phyloP scores from a whole-genome alignment of 2,113 vertebrate species.

The Dipodomys merriami region DNA sequence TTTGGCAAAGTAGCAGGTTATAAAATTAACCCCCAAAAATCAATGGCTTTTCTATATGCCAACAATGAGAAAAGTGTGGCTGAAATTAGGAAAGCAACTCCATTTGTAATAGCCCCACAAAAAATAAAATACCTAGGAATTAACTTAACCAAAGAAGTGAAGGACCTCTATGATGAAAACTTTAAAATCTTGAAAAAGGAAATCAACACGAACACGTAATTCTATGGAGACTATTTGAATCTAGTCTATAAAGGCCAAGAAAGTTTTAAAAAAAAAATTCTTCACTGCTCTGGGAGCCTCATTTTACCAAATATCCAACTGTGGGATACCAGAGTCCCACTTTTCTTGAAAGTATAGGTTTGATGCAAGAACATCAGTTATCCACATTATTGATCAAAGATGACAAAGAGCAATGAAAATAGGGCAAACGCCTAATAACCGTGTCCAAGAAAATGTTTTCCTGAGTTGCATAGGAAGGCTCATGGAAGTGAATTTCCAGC shows the following conservation, averaged over 20 bases:
- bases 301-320: background rate
- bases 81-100: too few species aligned
- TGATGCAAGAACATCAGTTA: background rate
- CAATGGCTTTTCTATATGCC: too few species aligned
- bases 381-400: background rate
- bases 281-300: background rate
- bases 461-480: fast-evolving
- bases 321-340: background rate
- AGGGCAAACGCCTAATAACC: background rate
- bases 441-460: background rate
- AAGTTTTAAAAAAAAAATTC: background rate
- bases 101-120: too few species aligned
- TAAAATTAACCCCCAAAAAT: too few species aligned
- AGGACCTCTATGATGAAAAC: too few species aligned
- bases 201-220: fast-evolving
- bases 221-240: background rate
- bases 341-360: background rate
- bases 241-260: background rate
- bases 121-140: too few species aligned
- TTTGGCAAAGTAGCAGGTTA: too few species aligned
- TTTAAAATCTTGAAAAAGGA: too few species aligned
- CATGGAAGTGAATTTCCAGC: background rate
- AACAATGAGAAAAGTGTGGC: too few species aligned
- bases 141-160: too few species aligned
- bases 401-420: background rate